Conservation (phyloP, 2,113 vertebrate species). For the Atherinomorus stipes region DNA sequence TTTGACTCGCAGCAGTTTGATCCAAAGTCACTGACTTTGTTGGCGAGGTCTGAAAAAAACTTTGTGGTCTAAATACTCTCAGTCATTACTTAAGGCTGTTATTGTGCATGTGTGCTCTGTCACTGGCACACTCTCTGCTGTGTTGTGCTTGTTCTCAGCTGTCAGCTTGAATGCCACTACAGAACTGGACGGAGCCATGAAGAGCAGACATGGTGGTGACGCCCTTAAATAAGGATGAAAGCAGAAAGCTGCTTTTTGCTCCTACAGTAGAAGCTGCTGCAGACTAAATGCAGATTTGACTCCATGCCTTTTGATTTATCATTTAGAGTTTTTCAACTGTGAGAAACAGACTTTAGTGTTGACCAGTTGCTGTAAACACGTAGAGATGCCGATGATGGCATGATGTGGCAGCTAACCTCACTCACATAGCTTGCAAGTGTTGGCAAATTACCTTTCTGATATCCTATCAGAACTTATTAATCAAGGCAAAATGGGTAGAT, state of each 20-base stretch:
- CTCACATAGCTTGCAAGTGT: too few relatives aligned
- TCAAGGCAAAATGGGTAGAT: not conserved
- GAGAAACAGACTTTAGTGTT: slow-evolving; percentile 10
- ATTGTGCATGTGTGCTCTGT: slow-evolving; percentile 59
- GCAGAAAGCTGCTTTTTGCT: slow-evolving; percentile 14
- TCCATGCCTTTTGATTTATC: slow-evolving; percentile 20
- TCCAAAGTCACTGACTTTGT: slow-evolving; percentile 36
- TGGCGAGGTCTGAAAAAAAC: slow-evolving; percentile 24
- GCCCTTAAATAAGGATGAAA: slow-evolving; percentile 40
- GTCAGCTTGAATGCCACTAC: slow-evolving; percentile 28
- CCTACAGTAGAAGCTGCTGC: slow-evolving; percentile 13
- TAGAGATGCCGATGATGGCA: not conserved
- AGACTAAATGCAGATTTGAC: slow-evolving; percentile 8
- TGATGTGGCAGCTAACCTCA: slow-evolving; percentile 19
- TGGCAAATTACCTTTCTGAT: slow-evolving; percentile 22
- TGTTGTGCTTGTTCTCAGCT: slow-evolving; percentile 40
- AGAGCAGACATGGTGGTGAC: slow-evolving; percentile 29
- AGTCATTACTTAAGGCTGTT: slow-evolving; percentile 59
- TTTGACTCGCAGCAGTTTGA: slow-evolving; percentile 35
- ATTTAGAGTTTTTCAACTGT: not conserved
- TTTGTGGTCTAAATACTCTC: slow-evolving; percentile 46
- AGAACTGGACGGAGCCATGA: slow-evolving; percentile 18
- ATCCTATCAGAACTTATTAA: slow-evolving; percentile 20
- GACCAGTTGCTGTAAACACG: slow-evolving; percentile 23
- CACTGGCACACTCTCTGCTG: slow-evolving; percentile 44